Evolutionary conservation across 2,113 vertebrate genomes (phyloP).

Genomic region (Solea senegalensis): DNA sequence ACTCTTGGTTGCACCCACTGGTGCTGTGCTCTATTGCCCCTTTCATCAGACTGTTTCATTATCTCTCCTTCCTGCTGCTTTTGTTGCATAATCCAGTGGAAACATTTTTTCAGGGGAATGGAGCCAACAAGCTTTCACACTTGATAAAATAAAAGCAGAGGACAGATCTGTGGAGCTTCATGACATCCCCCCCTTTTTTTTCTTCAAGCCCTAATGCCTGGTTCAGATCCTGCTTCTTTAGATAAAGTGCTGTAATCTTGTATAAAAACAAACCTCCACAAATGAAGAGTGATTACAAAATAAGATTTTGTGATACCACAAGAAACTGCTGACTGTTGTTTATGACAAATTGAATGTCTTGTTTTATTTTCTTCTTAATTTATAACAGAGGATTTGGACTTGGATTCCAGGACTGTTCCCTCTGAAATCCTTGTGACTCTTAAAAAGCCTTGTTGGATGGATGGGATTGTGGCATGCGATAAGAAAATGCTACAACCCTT

Average conservation of each 20-base stretch:
- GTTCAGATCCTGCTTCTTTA: neutral
- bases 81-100: conserved; percentile 66
- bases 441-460: conserved; percentile 12
- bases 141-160: conserved; percentile 43
- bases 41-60: conserved; percentile 60
- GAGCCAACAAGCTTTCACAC: conserved; percentile 54
- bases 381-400: neutral
- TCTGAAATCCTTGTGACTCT: conserved; percentile 11
- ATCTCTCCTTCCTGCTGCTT: conserved; percentile 69
- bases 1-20: conserved; percentile 41
- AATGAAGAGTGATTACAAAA: neutral
- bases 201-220: neutral
- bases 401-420: neutral
- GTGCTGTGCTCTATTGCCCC: conserved; percentile 40
- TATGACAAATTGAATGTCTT: neutral
- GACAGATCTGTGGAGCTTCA: conserved; percentile 14
- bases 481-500: neutral
- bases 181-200: neutral
- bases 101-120: conserved; percentile 38
- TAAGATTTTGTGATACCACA: neutral
- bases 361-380: conserved; percentile 9
- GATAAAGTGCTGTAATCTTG: neutral
- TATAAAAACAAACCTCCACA: neutral
- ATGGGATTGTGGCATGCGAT: conserved; percentile 17
- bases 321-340: conserved; percentile 9